These are phyloP conservation scores for Anolis sagrei DNA, from an alignment of 2,113 vertebrate genomes.

Conservation along the genomic window DNA sequence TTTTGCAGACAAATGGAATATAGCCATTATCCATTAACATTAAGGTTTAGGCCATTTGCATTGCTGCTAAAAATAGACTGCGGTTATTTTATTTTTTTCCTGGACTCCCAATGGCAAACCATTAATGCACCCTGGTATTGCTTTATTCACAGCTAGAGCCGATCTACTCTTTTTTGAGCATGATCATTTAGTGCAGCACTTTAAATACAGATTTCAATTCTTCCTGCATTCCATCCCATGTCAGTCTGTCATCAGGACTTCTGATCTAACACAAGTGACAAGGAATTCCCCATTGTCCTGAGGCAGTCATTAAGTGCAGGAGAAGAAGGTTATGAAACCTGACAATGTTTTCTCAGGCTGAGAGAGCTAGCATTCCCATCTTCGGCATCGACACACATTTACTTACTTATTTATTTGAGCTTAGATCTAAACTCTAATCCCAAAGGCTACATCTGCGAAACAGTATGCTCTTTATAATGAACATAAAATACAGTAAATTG, in stretches of 20 bases:
- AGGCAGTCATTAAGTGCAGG: slow-evolving; percentile 11
- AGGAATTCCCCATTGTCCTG: neutral
- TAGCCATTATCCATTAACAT: slow-evolving; percentile 3
- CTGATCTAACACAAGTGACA: slow-evolving; percentile 23
- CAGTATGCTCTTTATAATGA: neutral
- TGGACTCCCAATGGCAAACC: neutral
- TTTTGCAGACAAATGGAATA: neutral
- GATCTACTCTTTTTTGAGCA: neutral
- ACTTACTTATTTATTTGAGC: neutral
- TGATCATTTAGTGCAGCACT: neutral
- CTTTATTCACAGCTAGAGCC: neutral
- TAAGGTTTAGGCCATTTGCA: neutral
- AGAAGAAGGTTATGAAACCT: slow-evolving; percentile 20
- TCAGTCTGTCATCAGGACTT: slow-evolving; percentile 7
- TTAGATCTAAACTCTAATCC: neutral
- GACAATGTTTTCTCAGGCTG: slow-evolving; percentile 13
- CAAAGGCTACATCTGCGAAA: neutral
- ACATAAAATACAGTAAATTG: neutral
- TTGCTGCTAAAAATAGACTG: neutral
- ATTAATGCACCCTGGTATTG: neutral
- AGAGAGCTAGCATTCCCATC: slow-evolving; percentile 7
- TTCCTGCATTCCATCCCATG: neutral
- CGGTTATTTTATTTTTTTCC: slow-evolving; percentile 23
- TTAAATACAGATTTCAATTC: slow-evolving; percentile 6
- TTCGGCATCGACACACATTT: neutral